Base-by-base conservation (phyloP, 2,113 vertebrate species). In the Pseudorectes ferrugineus region DNA sequence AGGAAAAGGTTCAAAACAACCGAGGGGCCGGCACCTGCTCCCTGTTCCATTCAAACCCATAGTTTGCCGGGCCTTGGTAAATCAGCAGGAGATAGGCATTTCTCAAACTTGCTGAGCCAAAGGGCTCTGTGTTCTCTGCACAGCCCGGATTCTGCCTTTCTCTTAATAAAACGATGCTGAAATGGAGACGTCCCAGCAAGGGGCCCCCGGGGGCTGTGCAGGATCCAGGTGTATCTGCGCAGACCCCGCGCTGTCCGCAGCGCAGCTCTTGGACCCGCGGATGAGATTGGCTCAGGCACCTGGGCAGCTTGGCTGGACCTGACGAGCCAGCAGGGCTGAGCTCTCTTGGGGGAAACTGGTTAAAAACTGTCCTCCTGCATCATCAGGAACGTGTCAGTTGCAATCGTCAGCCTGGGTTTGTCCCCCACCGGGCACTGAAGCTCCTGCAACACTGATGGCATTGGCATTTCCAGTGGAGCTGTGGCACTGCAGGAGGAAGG, bases 341-440 rank as follows among this genome's bases (percentile, higher is more conserved):
- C 33, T 54, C 18, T 14, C 38, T 5, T 17, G 80, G 28, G 26
- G 23, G 20, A 40, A 48, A n/a, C 59, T 40, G 49, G 19, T 1
- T 2, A 20, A 20, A 55, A 73, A 10, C n/a, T 61, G 66, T 76
- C 85, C 74, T 84, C 84, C 91, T 94, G 92, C 92, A 49, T 81
- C 93, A 66, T 77, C 88, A 43, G 83, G 75, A 79, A 94, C 11
- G 45, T 75, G 92, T 94, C 96, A 65, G 85, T 86, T 95, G 43
- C 74, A 52, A 71, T 93, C 54, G 49, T 29, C 14, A 24, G 28
- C 58, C 51, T 13, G 76, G 54, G 6, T 76, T 87, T 94, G 88
- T 92, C 21, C 33, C 26, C 19, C 36, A 6, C 3, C 1, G 1
- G 13, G 8, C 26, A 3, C 31, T 9, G 26, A 22, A 23, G 46